Conservation (phyloP, 2,113 vertebrate genomes). For the Pteropus alecto region DNA sequence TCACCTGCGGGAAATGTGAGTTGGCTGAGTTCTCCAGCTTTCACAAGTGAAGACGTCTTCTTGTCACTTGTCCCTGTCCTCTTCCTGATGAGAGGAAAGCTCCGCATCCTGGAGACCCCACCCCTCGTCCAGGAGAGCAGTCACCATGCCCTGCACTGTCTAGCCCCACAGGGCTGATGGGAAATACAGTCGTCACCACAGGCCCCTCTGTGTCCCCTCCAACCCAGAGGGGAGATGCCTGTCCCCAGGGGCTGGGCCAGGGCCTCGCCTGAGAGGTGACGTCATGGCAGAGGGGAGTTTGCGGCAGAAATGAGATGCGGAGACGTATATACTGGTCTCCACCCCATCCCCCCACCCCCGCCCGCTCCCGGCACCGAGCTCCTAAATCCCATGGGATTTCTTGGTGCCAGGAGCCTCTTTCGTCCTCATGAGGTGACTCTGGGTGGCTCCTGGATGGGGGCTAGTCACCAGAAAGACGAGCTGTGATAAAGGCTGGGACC, state of each 20-base stretch:
- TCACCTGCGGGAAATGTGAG: background rate
- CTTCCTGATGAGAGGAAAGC: background rate
- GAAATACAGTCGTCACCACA: background rate
- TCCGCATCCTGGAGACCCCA: background rate
- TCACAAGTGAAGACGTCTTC: fast-evolving
- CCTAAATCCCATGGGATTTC: background rate
- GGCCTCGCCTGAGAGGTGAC: background rate
- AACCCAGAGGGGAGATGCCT: background rate
- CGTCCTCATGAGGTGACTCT: background rate
- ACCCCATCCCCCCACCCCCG: background rate
- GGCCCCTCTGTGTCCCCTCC: background rate
- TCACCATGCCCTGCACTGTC: background rate
- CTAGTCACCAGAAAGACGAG: no score
- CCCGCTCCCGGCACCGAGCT: background rate
- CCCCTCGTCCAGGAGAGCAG: fast-evolving
- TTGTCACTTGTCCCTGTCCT: background rate
- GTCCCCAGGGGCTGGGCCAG: no score
- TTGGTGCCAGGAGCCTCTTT: background rate
- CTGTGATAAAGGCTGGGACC: background rate
- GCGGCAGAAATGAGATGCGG: no score
- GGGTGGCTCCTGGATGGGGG: background rate
- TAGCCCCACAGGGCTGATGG: background rate
- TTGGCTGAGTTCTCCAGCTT: background rate
- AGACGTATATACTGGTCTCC: background rate
- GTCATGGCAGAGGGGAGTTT: no score